Conservation (phyloP, 2,797 vertebrate genomes). For the Masticophis lateralis region DNA sequence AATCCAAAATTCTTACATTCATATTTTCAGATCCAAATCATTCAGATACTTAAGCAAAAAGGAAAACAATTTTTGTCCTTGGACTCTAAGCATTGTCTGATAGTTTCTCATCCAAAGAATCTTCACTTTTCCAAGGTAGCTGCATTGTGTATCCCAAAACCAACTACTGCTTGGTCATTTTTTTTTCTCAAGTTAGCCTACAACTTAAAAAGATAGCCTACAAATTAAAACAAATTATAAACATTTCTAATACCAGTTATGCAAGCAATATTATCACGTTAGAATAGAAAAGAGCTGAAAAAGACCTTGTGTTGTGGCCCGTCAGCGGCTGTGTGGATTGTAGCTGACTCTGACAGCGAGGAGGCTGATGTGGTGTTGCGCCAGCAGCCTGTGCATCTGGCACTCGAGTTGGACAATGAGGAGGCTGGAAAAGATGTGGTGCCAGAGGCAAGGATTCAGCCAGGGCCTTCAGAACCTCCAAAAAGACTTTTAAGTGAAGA, state of each 20-base stretch:
- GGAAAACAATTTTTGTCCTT: background rate
- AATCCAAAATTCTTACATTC: background rate
- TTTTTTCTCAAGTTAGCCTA: background rate
- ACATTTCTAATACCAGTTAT: background rate
- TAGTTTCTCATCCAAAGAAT: background rate
- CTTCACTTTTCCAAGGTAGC: background rate
- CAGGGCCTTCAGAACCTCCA: no score
- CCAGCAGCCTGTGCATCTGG: no score
- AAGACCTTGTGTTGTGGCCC: no score
- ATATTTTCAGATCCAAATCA: background rate
- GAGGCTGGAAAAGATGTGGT: no score
- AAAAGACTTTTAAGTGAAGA: no score
- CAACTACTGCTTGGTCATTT: background rate
- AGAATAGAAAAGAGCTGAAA: no score
- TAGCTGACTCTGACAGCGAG: no score
- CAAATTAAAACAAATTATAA: background rate
- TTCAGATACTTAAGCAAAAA: background rate
- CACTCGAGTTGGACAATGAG: no score
- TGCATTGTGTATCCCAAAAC: background rate
- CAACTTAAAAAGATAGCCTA: background rate
- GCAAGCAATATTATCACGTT: background rate
- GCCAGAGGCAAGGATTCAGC: no score
- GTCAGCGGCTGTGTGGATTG: no score
- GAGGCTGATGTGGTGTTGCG: no score
- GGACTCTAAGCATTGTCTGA: background rate